phyloP scores from a whole-genome alignment of 2,113 vertebrate genomes.

The Arvicanthis niloticus region DNA sequence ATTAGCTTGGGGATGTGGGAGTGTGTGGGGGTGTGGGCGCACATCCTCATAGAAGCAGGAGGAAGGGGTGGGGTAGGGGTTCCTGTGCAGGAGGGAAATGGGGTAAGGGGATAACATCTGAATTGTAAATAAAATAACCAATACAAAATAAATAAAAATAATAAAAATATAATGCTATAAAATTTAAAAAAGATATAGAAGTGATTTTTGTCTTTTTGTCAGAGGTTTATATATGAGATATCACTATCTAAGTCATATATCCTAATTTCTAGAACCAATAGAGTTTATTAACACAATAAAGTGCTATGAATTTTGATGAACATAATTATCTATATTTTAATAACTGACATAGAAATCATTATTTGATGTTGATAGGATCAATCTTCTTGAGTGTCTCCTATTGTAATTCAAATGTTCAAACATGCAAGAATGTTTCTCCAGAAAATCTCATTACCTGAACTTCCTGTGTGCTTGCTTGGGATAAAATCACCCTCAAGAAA shows the following conservation, averaged over 20 bases:
- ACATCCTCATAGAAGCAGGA: too few species aligned
- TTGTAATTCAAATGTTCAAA: neutral
- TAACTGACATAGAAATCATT: neutral
- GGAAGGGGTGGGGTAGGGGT: too few species aligned
- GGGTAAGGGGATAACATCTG: too few species aligned
- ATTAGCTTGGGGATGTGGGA: too few species aligned
- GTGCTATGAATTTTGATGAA: neutral
- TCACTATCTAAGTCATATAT: neutral
- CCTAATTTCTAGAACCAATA: neutral
- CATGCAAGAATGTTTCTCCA: neutral
- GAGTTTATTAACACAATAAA: neutral
- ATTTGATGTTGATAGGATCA: neutral
- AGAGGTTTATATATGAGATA: neutral
- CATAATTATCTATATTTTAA: too few species aligned
- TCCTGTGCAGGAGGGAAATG: too few species aligned
- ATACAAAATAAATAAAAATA: too few species aligned
- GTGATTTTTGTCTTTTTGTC: neutral
- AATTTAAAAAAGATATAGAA: neutral
- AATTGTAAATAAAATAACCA: too few species aligned
- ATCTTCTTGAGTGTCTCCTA: neutral
- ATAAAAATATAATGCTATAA: too few species aligned
- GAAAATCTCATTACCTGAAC: neutral
- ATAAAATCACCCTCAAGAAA: neutral
- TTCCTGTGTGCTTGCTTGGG: rapidly evolving
- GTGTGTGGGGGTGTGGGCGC: too few species aligned